Base-by-base conservation (phyloP, 1,140 invertebrate species). In the Geopemphigus sp. region DNA sequence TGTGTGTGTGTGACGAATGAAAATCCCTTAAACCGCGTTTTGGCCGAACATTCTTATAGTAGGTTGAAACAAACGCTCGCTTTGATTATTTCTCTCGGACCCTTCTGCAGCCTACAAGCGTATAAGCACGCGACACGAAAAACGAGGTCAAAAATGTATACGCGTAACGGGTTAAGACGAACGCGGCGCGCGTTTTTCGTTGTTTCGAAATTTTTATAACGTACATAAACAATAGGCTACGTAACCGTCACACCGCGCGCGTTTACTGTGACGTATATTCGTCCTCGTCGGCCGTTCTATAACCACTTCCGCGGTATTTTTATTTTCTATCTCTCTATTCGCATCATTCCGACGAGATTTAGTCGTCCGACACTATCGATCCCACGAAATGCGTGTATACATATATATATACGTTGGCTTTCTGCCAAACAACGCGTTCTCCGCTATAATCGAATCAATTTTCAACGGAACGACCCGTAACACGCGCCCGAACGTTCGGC, bases 41-140 rank as follows among this genome's bases (percentile, higher is more conserved):
- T 24, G 68, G 68, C n/a, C 19, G 68, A 72, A 72, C 24, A 47
- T 24, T 54, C 24, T 29, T 14, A 11, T 54, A 54, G 24, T 72
- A 29, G 24, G 68, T 72, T 72, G 54, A 72, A 72, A 72, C 68
- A 72, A 54, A 72, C 29, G 54, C 68, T 24, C 50, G 29, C 68
- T 54, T 72, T 72, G 68, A 72, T 72, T 50, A 50, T 50, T n/a
- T 12, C 47, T 50, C 32, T 39, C 8, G 32, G 32, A 8, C 32
- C 32, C n/a, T n/a, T n/a, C n/a, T n/a, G n/a, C n/a, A n/a, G n/a
- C n/a, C n/a, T n/a, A n/a, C n/a, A n/a, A n/a, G n/a, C 32, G 32
- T 39, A 39, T 8, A 8, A 39, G 32, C 32, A 8, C 32, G 17
- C 45, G 15, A 1, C 4, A 29, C 15, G 47, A 53, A 70, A 39